These are phyloP conservation scores for Malurus splendens DNA, from an alignment of 2,797 vertebrate species.

Conservation along the genomic window DNA sequence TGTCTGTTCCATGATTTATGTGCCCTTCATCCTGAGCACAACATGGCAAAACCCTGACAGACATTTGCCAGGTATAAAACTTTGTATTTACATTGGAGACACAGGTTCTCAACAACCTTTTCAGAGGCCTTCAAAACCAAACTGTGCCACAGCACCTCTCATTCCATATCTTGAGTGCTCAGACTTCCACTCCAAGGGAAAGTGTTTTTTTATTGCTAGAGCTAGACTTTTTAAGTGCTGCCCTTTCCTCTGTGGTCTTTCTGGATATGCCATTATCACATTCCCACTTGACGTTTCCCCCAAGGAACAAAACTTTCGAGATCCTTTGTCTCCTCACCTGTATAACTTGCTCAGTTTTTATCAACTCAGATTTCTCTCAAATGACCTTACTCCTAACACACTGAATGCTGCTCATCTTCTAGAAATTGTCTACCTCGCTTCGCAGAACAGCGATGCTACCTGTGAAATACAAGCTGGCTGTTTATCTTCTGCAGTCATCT, in stretches of 20 bases:
- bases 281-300: not conserved
- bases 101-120: not conserved
- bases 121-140: not conserved
- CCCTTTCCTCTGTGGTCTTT: not conserved
- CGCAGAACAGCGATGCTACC: not conserved
- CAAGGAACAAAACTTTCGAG: not conserved
- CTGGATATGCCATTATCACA: not conserved
- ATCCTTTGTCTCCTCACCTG: not conserved
- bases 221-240: not conserved
- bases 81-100: accelerated
- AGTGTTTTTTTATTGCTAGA: not conserved
- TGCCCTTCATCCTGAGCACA: not conserved
- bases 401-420: not conserved
- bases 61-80: not conserved
- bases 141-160: not conserved
- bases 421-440: not conserved
- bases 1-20: not conserved
- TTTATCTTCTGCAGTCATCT: not conserved
- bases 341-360: not conserved
- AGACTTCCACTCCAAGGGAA: not conserved
- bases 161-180: not conserved
- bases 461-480: not conserved
- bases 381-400: not conserved
- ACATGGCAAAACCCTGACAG: not conserved
- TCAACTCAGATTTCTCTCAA: not conserved